A percentile compares a stretch with the other conserved stretches of the same genome.
Evolutionary conservation across 2,888 invertebrate species (phyloP).

Genomic region (Cryptus viduatorius): DNA sequence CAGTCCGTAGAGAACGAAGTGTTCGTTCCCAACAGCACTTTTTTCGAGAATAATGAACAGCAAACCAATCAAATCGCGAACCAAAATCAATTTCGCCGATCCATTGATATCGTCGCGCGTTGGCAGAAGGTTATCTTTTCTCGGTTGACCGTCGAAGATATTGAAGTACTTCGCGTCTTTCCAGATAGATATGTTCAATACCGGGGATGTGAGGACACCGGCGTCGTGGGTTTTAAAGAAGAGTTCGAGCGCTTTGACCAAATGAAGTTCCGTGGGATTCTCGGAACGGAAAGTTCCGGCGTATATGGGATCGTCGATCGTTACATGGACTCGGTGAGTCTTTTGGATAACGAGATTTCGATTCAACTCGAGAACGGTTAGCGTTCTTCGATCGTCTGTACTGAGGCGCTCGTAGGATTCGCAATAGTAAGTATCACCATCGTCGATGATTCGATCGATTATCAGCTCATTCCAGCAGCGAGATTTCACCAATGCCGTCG

Average conservation of each 20-base stretch:
- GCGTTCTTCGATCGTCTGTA: conserved; percentile 75
- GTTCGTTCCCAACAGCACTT: conserved; percentile 78
- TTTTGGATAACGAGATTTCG: conserved; percentile 75
- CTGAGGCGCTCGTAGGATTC: conserved; percentile 77
- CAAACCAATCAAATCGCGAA: conserved; percentile 76
- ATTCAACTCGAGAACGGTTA: conserved; percentile 77
- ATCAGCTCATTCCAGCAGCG: conserved; percentile 80
- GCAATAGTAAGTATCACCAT: conserved; percentile 81
- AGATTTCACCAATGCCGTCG: conserved; percentile 77
- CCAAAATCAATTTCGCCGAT: conserved; percentile 78
- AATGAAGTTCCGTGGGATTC: conserved; percentile 77
- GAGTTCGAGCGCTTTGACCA: conserved; percentile 79
- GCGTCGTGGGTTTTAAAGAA: conserved; percentile 78
- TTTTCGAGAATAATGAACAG: conserved; percentile 80
- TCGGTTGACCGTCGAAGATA: conserved; percentile 80
- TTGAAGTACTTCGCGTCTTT: conserved; percentile 74
- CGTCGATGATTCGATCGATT: conserved; percentile 82
- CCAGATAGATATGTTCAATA: conserved; percentile 81
- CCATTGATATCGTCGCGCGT: conserved; percentile 63
- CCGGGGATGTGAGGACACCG: conserved; percentile 78
- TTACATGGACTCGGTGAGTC: conserved; percentile 74
- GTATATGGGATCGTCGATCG: conserved; percentile 79
- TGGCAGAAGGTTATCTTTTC: conserved; percentile 73
- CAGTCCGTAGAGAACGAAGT: conserved; percentile 78
- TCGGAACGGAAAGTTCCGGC: conserved; percentile 80